phyloP scores from a whole-genome alignment of 2,888 invertebrate species.

The Sinodicranocentrus sp. region DNA sequence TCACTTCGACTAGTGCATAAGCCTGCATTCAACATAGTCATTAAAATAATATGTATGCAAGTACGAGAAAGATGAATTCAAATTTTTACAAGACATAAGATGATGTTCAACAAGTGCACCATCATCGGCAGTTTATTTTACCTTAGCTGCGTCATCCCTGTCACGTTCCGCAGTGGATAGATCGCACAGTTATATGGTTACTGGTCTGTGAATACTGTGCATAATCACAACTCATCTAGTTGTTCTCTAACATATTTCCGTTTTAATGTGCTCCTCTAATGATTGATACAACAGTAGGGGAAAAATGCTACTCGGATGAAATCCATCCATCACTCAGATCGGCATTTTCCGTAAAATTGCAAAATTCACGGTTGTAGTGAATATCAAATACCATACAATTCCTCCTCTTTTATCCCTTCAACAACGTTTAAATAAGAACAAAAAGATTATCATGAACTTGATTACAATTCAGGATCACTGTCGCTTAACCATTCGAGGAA shows the following conservation, averaged over 20 bases:
- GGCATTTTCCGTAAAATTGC: slow-evolving; percentile 7
- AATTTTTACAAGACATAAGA: too few species aligned
- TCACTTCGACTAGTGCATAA: too few species aligned
- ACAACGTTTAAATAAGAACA: slow-evolving; percentile 16
- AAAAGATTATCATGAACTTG: slow-evolving; percentile 47
- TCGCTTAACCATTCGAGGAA: slow-evolving; percentile 3
- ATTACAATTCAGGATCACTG: slow-evolving; percentile 49
- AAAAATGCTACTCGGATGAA: neutral
- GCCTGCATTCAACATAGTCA: neutral
- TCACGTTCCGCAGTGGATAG: slow-evolving; percentile 51
- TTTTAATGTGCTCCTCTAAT: slow-evolving; percentile 9
- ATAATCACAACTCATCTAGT: neutral
- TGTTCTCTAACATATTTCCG: neutral
- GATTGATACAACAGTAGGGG: slow-evolving; percentile 2
- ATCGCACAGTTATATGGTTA: slow-evolving; percentile 51
- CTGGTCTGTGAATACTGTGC: slow-evolving; percentile 18
- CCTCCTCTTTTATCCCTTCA: neutral
- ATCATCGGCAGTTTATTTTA: slow-evolving; percentile 9
- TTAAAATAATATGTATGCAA: slow-evolving; percentile 31
- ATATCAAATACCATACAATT: neutral
- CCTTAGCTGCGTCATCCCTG: slow-evolving; percentile 48
- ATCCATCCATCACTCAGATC: slow-evolving; percentile 17
- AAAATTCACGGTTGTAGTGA: neutral
- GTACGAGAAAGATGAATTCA: slow-evolving; percentile 1
- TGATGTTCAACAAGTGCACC: slow-evolving; percentile 2